Evolutionary conservation across 1,140 invertebrate species (phyloP).

Genomic region (Drosophila pectinifera): DNA sequence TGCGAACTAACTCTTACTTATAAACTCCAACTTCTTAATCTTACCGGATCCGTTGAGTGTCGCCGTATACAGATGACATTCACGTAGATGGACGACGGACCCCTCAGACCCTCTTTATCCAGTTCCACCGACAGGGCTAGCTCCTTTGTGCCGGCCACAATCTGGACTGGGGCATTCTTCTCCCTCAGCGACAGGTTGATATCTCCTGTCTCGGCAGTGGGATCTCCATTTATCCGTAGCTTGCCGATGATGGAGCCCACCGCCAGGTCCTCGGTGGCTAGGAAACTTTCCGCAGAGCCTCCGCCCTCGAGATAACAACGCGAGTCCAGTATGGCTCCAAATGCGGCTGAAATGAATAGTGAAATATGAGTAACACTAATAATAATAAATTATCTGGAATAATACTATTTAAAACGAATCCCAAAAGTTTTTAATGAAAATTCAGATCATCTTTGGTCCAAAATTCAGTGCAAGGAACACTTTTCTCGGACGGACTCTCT

Average conservation of each 20-base stretch:
- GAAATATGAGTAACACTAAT: too few species aligned
- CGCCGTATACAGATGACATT: constrained; percentile 93
- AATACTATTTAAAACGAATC: neutral
- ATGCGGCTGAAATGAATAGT: constrained; percentile 56
- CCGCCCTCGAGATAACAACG: constrained; percentile 95
- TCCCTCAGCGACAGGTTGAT: constrained; percentile 93
- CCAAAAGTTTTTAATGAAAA: neutral
- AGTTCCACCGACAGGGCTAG: constrained; percentile 91
- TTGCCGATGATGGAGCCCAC: constrained; percentile 92
- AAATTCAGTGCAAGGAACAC: constrained; percentile 28
- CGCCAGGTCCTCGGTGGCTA: constrained; percentile 93
- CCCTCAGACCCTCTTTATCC: constrained; percentile 93
- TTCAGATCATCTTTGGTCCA: neutral
- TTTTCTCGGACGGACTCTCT: constrained; percentile 24
- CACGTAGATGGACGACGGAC: constrained; percentile 93
- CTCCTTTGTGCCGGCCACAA: constrained; percentile 92
- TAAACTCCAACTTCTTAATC: neutral
- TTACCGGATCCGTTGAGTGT: constrained; percentile 90
- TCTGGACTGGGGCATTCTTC: constrained; percentile 90
- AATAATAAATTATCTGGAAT: neutral
- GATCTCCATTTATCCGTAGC: constrained; percentile 92
- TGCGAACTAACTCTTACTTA: neutral
- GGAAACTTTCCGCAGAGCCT: constrained; percentile 95
- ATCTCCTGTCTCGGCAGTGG: constrained; percentile 88
- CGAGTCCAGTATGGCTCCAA: constrained; percentile 89